Conservation (phyloP, 1,140 invertebrate species). For the Mactra quadrangularis region DNA sequence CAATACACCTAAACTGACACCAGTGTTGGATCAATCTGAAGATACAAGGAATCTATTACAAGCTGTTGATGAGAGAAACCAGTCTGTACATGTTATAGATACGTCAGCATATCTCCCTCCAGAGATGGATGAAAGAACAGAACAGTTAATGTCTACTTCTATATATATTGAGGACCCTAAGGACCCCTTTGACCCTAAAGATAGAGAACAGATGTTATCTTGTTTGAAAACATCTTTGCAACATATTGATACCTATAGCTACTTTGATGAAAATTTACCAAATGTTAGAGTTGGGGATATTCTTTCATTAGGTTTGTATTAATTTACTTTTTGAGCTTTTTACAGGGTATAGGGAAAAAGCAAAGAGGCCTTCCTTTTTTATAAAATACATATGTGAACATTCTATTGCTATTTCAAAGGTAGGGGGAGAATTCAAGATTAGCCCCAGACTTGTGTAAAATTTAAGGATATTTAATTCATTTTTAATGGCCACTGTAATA, state of each 20-base stretch:
- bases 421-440: too few relatives aligned
- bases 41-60: slow-evolving; percentile 20
- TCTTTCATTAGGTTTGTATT: slow-evolving; percentile 51
- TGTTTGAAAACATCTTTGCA: slow-evolving; percentile 71
- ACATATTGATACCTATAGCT: slow-evolving; percentile 59
- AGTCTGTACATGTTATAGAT: slow-evolving; percentile 74
- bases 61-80: slow-evolving; percentile 43
- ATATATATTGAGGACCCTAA: slow-evolving; percentile 74
- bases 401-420: too few relatives aligned
- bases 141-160: slow-evolving; percentile 68
- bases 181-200: slow-evolving; percentile 80
- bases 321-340: neutral
- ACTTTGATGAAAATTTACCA: slow-evolving; percentile 56
- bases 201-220: slow-evolving; percentile 72
- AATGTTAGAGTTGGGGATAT: slow-evolving; percentile 48
- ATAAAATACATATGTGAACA: too few relatives aligned
- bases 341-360: neutral
- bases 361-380: too few relatives aligned
- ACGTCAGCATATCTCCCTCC: slow-evolving; percentile 72
- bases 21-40: slow-evolving; percentile 33
- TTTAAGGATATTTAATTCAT: too few relatives aligned
- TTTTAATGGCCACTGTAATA: too few relatives aligned
- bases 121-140: slow-evolving; percentile 69
- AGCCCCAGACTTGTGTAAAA: too few relatives aligned
- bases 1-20: slow-evolving; percentile 21